These are phyloP conservation scores for Ophion slaviceki DNA, from an alignment of 2,888 invertebrate genomes.

Conservation along the genomic window DNA sequence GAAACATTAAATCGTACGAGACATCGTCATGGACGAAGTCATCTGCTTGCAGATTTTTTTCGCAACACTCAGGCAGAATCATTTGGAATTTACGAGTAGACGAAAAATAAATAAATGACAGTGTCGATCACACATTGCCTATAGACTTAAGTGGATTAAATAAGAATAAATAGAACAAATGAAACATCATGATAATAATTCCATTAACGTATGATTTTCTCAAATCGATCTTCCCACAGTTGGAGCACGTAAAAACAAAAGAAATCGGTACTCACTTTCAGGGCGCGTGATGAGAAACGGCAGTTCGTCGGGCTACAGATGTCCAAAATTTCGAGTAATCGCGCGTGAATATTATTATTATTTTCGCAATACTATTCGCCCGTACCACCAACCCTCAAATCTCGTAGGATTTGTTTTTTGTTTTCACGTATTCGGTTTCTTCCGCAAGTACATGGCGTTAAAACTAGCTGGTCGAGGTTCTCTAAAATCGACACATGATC, in stretches of 20 bases:
- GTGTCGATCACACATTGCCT: neutral
- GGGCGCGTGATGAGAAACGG: slow-evolving; percentile 75
- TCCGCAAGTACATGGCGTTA: slow-evolving; percentile 40
- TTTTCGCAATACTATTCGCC: neutral
- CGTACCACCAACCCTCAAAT: neutral
- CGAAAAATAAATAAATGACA: neutral
- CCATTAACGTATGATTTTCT: neutral
- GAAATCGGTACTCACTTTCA: slow-evolving; percentile 72
- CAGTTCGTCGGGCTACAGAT: slow-evolving; percentile 66
- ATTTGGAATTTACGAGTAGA: neutral
- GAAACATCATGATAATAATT: neutral
- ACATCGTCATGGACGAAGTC: neutral
- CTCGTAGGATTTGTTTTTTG: neutral
- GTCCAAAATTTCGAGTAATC: slow-evolving; percentile 25
- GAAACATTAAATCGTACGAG: neutral
- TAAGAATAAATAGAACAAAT: neutral
- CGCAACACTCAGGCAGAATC: neutral
- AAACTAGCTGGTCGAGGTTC: slow-evolving; percentile 16
- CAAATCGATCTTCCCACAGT: neutral
- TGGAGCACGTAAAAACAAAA: neutral
- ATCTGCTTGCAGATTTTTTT: neutral
- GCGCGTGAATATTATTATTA: neutral
- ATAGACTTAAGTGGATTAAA: neutral
- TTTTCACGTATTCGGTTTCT: slow-evolving; percentile 39
- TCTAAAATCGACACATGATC: slow-evolving; percentile 52